These are phyloP conservation scores for Hanleya hanleyi DNA, from an alignment of 2,888 invertebrate genomes.

Conservation along the genomic window DNA sequence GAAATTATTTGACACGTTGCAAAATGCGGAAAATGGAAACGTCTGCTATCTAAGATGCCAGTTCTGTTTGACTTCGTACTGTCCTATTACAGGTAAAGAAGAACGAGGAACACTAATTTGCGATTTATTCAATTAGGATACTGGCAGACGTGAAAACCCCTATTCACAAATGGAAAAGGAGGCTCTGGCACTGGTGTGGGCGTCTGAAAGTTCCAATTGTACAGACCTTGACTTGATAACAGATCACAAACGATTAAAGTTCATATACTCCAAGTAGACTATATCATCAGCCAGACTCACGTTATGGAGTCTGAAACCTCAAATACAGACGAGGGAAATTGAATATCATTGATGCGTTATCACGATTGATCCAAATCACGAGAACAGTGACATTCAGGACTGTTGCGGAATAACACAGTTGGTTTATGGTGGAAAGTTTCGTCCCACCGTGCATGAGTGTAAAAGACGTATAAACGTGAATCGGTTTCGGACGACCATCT, in stretches of 20 bases:
- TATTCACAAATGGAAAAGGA: conserved; percentile 41
- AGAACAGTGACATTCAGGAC: too few species aligned
- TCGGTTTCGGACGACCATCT: too few species aligned
- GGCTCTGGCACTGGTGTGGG: conserved; percentile 29
- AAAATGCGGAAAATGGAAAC: conserved; percentile 5
- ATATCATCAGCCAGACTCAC: conserved; percentile 34
- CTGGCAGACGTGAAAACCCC: conserved; percentile 24
- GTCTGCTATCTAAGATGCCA: conserved; percentile 31
- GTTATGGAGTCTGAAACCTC: conserved; percentile 30
- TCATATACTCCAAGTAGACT: conserved; percentile 20
- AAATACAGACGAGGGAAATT: too few species aligned
- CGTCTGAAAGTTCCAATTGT: conserved; percentile 19
- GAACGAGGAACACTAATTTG: conserved; percentile 31
- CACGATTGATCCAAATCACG: too few species aligned
- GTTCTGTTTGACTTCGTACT: conserved; percentile 32
- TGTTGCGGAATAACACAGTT: conserved; percentile 6
- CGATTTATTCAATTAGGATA: too few species aligned
- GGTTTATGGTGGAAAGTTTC: too few species aligned
- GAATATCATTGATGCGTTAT: too few species aligned
- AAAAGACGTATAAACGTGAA: too few species aligned
- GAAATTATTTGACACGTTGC: conserved; percentile 22
- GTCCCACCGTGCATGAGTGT: too few species aligned
- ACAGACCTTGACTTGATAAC: conserved; percentile 15
- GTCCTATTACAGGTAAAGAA: conserved; percentile 20
- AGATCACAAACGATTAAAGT: conserved; percentile 11